These are phyloP conservation scores for Drosophila oshimai DNA, from an alignment of 1,140 invertebrate genomes.

Conservation along the genomic window DNA sequence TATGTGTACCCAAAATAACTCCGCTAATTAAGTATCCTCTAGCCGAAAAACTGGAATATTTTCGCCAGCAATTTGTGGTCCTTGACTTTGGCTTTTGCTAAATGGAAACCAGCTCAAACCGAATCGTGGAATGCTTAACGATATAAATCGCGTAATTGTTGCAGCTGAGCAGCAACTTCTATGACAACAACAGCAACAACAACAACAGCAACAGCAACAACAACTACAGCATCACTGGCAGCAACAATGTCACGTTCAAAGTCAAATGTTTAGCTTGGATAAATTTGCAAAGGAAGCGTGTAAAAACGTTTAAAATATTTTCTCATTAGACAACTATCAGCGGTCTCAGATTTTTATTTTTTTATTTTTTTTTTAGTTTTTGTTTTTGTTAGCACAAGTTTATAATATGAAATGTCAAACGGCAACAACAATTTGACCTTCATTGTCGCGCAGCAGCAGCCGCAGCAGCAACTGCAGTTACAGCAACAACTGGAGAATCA, in stretches of 20 bases:
- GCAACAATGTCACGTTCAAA: constrained; percentile 80
- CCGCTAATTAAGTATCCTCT: constrained; percentile 2
- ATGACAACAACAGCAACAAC: constrained; percentile 15
- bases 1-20: background rate
- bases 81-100: constrained; percentile 31
- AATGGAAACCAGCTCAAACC: constrained; percentile 33
- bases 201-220: constrained; percentile 15
- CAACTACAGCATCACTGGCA: constrained; percentile 15
- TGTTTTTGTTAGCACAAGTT: constrained; percentile 60
- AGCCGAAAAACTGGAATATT: background rate
- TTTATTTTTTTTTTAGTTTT: constrained; percentile 29
- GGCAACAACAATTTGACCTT: constrained; percentile 65
- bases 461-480: constrained; percentile 29
- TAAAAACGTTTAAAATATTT: constrained; percentile 80
- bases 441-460: constrained; percentile 64
- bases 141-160: constrained; percentile 71
- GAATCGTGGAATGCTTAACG: constrained; percentile 40
- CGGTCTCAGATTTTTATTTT: constrained; percentile 35
- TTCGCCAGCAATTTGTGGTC: constrained; percentile 22
- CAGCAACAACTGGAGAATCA: constrained; percentile 41
- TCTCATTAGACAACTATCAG: constrained; percentile 74
- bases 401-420: constrained; percentile 76
- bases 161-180: constrained; percentile 57
- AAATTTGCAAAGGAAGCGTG: constrained; percentile 80
- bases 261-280: constrained; percentile 68